phyloP scores from a whole-genome alignment of 2,888 invertebrate species.

The Stenurella melanura region DNA sequence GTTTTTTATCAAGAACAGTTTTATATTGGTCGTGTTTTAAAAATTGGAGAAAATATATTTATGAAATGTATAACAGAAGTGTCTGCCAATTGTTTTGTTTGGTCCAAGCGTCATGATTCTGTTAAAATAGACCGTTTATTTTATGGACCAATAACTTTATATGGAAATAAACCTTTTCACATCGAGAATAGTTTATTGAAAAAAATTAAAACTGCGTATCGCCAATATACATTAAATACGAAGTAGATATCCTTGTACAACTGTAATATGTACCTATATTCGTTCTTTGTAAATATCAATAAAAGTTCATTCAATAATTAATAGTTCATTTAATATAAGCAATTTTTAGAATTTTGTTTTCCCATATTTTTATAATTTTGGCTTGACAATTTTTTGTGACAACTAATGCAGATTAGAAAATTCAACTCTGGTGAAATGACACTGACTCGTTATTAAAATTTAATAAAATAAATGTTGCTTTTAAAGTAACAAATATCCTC shows the following conservation, averaged over 20 bases:
- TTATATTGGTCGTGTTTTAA: background rate
- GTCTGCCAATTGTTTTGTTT: slow-evolving; percentile 8
- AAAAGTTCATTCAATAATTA: background rate
- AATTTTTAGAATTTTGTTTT: too few species aligned
- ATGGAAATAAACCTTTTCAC: slow-evolving; percentile 5
- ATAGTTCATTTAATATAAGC: too few species aligned
- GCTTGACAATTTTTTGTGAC: slow-evolving; percentile 3
- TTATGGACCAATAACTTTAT: slow-evolving; percentile 10
- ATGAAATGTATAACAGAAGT: background rate
- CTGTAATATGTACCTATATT: too few species aligned
- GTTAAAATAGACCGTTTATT: background rate
- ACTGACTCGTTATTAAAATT: background rate
- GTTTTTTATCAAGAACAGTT: too few species aligned
- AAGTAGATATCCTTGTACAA: background rate
- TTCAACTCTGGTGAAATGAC: slow-evolving; percentile 12
- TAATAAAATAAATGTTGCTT: background rate
- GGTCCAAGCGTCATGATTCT: background rate
- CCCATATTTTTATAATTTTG: background rate
- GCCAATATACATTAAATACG: background rate
- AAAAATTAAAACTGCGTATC: too few species aligned
- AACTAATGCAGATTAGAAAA: background rate
- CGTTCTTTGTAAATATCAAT: too few species aligned
- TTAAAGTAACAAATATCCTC: too few species aligned
- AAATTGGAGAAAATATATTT: slow-evolving; percentile 9
- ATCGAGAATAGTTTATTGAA: background rate